A percentile compares a stretch with the other conserved stretches of the same genome.
Conservation (phyloP, 2,113 vertebrate genomes). For the Ochotona curzoniae region DNA sequence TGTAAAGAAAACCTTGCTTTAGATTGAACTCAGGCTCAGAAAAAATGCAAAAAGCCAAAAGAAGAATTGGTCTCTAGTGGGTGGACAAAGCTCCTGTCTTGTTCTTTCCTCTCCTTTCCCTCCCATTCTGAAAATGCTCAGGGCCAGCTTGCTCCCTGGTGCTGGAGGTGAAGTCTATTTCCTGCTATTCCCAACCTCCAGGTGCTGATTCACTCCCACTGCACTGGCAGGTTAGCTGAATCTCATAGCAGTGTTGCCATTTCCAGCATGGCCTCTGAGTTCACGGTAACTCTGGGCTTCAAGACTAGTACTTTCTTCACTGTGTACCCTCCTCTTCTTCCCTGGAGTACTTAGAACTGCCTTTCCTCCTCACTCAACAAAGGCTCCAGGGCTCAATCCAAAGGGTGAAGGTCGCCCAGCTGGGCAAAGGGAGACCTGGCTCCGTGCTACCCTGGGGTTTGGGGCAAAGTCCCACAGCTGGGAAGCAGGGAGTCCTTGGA, state of each 20-base stretch:
- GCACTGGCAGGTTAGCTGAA: not conserved
- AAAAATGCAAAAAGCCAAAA: not conserved
- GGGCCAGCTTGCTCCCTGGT: not conserved
- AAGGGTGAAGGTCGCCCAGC: not conserved
- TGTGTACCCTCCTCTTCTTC: not conserved
- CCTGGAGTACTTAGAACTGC: not conserved
- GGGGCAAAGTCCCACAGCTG: not conserved
- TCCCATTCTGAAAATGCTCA: not conserved
- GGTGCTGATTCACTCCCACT: not conserved
- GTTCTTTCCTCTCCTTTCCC: not conserved
- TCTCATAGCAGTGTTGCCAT: not conserved
- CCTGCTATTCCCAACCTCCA: not conserved
- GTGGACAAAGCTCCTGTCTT: not conserved
- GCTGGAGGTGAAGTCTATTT: not conserved
- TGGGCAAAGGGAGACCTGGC: not conserved
- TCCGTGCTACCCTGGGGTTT: not conserved
- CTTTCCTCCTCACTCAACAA: not conserved
- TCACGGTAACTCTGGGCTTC: not conserved
- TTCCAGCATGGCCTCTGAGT: not conserved
- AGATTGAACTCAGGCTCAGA: not conserved
- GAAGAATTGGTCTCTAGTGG: not conserved
- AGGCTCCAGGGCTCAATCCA: not conserved
- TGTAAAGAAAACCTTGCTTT: not conserved
- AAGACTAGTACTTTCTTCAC: not conserved
- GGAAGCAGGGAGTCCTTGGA: not conserved